Percentiles rank a stretch among this genome's conserved stretches.
These are phyloP conservation scores for Megalops atlanticus DNA, from an alignment of 2,113 vertebrate species.

Conservation along the genomic window DNA sequence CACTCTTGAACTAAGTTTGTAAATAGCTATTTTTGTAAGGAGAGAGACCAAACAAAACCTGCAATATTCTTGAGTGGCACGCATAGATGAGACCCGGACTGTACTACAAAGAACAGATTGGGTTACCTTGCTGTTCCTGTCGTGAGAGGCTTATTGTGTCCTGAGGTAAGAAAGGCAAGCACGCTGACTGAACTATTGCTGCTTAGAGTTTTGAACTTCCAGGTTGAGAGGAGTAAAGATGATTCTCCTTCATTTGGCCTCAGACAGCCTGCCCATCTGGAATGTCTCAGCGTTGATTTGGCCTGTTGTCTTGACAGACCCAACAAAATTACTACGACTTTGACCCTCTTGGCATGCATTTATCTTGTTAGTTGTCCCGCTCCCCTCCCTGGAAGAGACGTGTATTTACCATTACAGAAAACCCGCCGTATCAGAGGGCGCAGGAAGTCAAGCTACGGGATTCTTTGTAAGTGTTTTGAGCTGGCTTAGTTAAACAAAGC, in stretches of 20 bases:
- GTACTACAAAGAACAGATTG: slow-evolving; percentile 1
- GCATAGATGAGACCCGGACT: neutral
- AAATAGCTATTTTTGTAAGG: neutral
- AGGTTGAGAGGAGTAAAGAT: neutral
- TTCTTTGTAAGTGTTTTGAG: slow-evolving; percentile 13
- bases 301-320: slow-evolving; percentile 14
- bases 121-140: neutral
- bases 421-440: slow-evolving; percentile 8
- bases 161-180: neutral
- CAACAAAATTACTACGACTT: neutral
- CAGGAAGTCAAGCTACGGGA: slow-evolving; percentile 14
- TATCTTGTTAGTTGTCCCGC: neutral
- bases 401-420: slow-evolving; percentile 26
- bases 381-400: slow-evolving; percentile 14
- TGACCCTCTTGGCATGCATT: slow-evolving; percentile 15
- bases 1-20: neutral
- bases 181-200: neutral
- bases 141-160: slow-evolving; percentile 8
- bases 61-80: neutral
- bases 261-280: slow-evolving; percentile 14
- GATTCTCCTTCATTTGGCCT: neutral
- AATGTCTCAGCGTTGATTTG: neutral
- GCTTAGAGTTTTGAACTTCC: neutral
- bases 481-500: slow-evolving; percentile 8
- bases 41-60: neutral